phyloP scores from a whole-genome alignment of 1,140 invertebrate genomes.

The Dendroctonus valens region DNA sequence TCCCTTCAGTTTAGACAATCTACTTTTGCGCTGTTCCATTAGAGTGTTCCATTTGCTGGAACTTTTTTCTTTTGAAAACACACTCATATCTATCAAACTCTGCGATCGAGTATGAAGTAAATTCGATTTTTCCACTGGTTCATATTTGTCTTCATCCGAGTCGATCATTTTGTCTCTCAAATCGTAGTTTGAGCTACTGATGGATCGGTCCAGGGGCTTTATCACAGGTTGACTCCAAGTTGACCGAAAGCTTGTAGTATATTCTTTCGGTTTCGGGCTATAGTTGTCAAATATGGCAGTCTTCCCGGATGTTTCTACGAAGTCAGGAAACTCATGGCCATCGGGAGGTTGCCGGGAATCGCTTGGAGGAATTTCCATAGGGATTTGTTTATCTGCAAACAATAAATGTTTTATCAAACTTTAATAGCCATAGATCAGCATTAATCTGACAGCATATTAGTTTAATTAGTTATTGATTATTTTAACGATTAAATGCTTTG shows the following conservation, averaged over 20 bases:
- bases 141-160: conserved; percentile 30
- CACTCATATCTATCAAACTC: conserved; percentile 53
- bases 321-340: conserved; percentile 82
- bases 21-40: conserved; percentile 76
- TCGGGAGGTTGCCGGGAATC: conserved; percentile 77
- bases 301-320: conserved; percentile 58
- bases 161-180: conserved; percentile 33
- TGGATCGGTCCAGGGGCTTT: conserved; percentile 19
- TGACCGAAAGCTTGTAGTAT: conserved; percentile 14
- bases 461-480: too few species aligned
- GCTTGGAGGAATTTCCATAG: conserved; percentile 45
- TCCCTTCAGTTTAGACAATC: conserved; percentile 79
- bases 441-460: too few species aligned
- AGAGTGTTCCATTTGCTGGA: conserved; percentile 59
- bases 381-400: conserved; percentile 39
- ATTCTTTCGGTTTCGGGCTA: conserved; percentile 21
- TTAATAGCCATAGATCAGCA: neutral
- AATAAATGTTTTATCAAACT: conserved; percentile 8
- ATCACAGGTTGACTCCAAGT: conserved; percentile 24
- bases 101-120: conserved; percentile 51
- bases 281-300: neutral
- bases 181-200: conserved; percentile 40
- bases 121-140: conserved; percentile 30
- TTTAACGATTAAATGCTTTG: too few species aligned
- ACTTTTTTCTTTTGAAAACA: conserved; percentile 51